Conservation (phyloP, 2,113 vertebrate species). For the Natator depressus region DNA sequence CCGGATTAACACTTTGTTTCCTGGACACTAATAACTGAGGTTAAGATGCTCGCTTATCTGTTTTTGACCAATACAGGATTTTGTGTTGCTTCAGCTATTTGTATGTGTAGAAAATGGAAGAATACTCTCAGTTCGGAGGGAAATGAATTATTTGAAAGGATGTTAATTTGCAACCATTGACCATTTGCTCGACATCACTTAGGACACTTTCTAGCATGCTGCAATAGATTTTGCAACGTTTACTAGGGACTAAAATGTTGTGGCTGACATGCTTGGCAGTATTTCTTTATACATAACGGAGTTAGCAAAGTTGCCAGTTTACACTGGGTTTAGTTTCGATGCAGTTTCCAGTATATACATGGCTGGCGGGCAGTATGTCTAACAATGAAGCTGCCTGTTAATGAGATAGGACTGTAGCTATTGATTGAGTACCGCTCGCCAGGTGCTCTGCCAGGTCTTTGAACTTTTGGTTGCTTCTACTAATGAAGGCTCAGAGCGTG, state of each 20-base stretch:
- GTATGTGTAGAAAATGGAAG: neutral
- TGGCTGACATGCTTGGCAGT: neutral
- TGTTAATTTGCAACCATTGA: no score
- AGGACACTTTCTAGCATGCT: neutral
- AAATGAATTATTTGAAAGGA: neutral
- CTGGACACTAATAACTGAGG: neutral
- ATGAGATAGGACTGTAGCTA: slow-evolving; percentile 37
- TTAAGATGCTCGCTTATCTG: neutral
- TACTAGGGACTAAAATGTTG: neutral
- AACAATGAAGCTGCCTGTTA: slow-evolving; percentile 56
- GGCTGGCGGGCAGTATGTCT: slow-evolving; percentile 36
- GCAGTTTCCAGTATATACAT: neutral
- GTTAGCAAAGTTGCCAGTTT: neutral
- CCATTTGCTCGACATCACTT: neutral
- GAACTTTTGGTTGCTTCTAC: neutral
- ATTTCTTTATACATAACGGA: neutral
- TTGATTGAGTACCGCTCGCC: slow-evolving; percentile 14
- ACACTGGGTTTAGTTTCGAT: neutral
- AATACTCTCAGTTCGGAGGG: neutral
- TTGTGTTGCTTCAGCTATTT: neutral
- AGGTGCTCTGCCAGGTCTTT: neutral
- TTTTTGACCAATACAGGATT: neutral
- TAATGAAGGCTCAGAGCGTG: neutral
- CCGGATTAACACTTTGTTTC: neutral
- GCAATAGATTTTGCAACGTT: neutral